These are phyloP conservation scores for Nymphicus hollandicus DNA, from an alignment of 2,113 vertebrate genomes.

Conservation along the genomic window DNA sequence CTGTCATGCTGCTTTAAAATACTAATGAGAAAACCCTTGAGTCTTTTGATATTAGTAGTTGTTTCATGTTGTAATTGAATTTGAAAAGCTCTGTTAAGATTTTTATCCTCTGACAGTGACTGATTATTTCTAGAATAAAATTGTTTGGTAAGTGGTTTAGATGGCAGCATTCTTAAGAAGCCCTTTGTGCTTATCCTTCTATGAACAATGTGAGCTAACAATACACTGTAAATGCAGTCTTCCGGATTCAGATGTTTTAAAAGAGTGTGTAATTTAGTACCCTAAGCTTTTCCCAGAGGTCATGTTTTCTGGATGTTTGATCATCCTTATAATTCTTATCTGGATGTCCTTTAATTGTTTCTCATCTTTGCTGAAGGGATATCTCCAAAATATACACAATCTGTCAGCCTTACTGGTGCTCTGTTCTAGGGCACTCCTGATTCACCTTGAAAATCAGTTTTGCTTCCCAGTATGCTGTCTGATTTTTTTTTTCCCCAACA, in stretches of 20 bases:
- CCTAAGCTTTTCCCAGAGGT: neutral
- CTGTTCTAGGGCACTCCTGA: neutral
- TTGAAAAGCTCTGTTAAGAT: slow-evolving; percentile 54
- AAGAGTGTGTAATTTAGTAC: neutral
- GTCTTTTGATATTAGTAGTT: slow-evolving; percentile 18
- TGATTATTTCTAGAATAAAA: slow-evolving; percentile 19
- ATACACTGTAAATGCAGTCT: neutral
- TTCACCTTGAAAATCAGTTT: neutral
- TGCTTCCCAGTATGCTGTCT: neutral
- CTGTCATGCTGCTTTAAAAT: slow-evolving; percentile 19
- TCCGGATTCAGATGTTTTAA: neutral
- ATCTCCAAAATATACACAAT: neutral
- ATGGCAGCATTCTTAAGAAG: neutral
- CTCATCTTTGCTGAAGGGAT: neutral
- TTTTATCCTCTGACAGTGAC: slow-evolving; percentile 35
- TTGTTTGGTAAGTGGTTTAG: neutral
- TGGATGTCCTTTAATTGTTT: neutral
- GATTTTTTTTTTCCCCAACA: neutral
- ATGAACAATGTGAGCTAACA: neutral
- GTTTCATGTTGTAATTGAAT: slow-evolving; percentile 56
- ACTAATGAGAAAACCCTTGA: slow-evolving; percentile 20
- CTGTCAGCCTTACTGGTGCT: neutral
- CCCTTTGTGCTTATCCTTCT: neutral
- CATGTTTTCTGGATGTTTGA: neutral
- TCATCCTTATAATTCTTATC: neutral